Evolutionary conservation across 2,113 vertebrate species (phyloP), one percentile per base, ranked within the genome.

Genomic region (Cyanistes caeruleus): DNA sequence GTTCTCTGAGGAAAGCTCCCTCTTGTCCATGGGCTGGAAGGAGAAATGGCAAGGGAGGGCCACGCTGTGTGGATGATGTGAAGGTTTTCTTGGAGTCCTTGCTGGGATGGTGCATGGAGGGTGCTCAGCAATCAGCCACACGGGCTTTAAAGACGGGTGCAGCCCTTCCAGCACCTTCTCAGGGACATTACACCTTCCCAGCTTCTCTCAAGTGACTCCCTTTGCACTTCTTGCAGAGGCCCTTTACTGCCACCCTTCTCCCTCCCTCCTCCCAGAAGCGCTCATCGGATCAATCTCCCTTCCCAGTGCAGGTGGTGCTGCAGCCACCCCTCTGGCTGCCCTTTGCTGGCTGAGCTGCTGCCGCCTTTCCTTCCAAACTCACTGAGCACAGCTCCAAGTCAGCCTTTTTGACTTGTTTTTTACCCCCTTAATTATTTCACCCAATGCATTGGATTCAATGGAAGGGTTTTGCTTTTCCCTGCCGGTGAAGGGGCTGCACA

Each of bases 31-130:
- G 11, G 10, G 17, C 1, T 53, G 19, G 21, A 33, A 51, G 21
- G 30, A 39, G 5, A 44, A 37, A 41, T 15, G 23, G 3, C 13
- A 53, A 37, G 41, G 31, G 25, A 30, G 4, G 21, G 2, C 9
- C 4, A 0, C 0, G 0, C 25, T 31, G 3, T 13, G 4, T 3
- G 64, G n/a, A 10, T 37, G 76, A 13, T 0, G 6, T 20, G 44
- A 20, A 35, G 62, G 20, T 51, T 75, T 67, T 13, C 5, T 10
- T 48, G 58, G 49, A 44, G 59, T n/a, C 69, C 25, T 77, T 70
- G 51, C 37, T 51, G 74, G 81, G 37, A 7, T 35, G 0, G 4
- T 18, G 44, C 3, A 0, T 5, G 35, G 37, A 76, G 59, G 25
- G 41, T 76, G 77, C 70, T 64, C 58, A 59, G 39, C 53, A 14